A percentile compares a stretch with the other conserved stretches of the same genome.
Evolutionary conservation across 2,888 invertebrate genomes (phyloP).

Genomic region (Lampropteryx suffumata): DNA sequence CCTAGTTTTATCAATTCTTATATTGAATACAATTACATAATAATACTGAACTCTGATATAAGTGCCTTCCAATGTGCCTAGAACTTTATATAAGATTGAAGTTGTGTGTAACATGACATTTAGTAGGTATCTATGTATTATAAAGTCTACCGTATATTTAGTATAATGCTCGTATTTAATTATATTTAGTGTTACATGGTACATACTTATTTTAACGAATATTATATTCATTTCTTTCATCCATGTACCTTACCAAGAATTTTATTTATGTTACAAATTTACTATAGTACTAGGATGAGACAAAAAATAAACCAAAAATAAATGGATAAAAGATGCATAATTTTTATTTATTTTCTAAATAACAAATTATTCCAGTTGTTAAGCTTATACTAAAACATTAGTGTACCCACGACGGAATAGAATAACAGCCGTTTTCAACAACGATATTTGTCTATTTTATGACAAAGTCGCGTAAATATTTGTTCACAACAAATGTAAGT

Average conservation of each 20-base stretch:
- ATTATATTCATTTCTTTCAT: not conserved
- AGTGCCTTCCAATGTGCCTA: constrained; percentile 52
- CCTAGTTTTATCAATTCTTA: no score
- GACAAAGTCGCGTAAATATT: not conserved
- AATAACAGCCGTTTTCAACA: constrained; percentile 4
- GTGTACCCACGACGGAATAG: constrained; percentile 34
- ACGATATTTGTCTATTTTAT: not conserved
- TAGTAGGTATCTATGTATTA: not conserved
- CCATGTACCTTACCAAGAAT: not conserved
- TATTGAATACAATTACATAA: no score
- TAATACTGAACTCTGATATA: not conserved
- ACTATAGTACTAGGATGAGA: not conserved
- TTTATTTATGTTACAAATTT: not conserved
- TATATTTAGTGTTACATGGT: not conserved
- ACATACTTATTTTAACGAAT: not conserved
- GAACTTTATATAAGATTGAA: not conserved
- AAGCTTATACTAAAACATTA: constrained; percentile 24
- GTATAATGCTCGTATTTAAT: no score
- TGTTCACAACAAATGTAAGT: not conserved
- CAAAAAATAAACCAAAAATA: constrained; percentile 9
- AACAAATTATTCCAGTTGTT: constrained; percentile 12
- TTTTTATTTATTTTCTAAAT: constrained; percentile 11
- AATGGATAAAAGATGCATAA: not conserved
- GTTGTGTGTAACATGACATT: constrained; percentile 50
- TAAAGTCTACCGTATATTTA: not conserved